Base-by-base conservation (phyloP, 2,797 vertebrate species). In the Euphonia xanthogaster region DNA sequence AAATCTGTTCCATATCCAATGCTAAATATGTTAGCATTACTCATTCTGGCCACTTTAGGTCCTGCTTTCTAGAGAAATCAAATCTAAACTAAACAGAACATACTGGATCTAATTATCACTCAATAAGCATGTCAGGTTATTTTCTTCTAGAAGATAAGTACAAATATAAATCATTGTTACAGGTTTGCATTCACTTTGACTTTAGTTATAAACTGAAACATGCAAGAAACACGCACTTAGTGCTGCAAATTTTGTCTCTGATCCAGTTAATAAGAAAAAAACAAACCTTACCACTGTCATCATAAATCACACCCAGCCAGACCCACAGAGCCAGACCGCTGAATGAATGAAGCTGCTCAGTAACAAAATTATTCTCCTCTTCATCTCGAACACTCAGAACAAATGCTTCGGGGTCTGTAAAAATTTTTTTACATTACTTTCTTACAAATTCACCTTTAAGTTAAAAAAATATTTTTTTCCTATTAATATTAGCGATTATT, bases 331-430 rank as follows among this genome's bases (percentile, higher is more conserved):
- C 99, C 95, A 99, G 94, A 53, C 97, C 97, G 22, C 96, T 94
- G 96, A 98, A 99, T 1, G 98, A 97, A 28, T 92, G 45, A 55
- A 99, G 98, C 72, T 99, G 98, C 53, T 98, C 96, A 72, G 60
- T 97, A 83, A 99, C 97, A 68, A 99, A 99, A 48, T 97, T 78
- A 53, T 99, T 99, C 97, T 99, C 99, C 35, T 98, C 96, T 71
- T 98, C 98, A 91, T 99, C 97, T 88, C 99, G 97, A 96, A 99
- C 98, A 30, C 95, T 99, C 37, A 99, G 96, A 96, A 99, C 97
- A 76, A 98, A 97, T 22, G 99, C 98, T n/a, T 97, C 93, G 3
- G 93, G 53, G 96, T 99, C 99, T 99, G 97, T 97, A 72, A 87
- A 95, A 96, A 73, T 50, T 53, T 91, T 74, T 57, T 45, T 11